A percentile compares a stretch with the other conserved stretches of the same genome.
phyloP scores from a whole-genome alignment of 2,113 vertebrate genomes.

The Gnathonemus longibarbis region DNA sequence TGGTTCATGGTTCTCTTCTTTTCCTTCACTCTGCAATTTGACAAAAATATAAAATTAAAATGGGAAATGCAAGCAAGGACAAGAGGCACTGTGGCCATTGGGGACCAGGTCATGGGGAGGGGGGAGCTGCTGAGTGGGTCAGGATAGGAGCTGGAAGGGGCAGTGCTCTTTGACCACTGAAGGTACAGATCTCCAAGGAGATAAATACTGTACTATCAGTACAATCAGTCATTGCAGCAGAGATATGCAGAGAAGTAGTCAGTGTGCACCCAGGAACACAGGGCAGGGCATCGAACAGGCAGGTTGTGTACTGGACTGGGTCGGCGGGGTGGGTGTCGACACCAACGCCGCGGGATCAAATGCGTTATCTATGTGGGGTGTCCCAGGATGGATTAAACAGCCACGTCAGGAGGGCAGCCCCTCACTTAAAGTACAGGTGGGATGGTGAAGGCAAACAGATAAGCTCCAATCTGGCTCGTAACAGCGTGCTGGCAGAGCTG shows the following conservation, averaged over 20 bases:
- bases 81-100: not conserved
- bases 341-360: not conserved
- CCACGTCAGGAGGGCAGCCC: not conserved
- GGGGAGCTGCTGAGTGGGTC: not conserved
- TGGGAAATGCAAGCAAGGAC: not conserved
- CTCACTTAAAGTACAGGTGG: not conserved
- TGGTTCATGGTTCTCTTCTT: constrained; percentile 57
- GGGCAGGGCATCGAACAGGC: not conserved
- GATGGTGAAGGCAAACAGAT: not conserved
- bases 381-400: not conserved
- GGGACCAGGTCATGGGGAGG: not conserved
- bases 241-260: not conserved
- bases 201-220: not conserved
- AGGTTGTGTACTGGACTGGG: not conserved
- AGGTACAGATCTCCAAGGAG: not conserved
- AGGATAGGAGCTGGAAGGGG: not conserved
- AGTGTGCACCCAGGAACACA: not conserved
- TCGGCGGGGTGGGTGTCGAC: not conserved
- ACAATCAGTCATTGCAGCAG: not conserved
- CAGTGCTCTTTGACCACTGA: not conserved
- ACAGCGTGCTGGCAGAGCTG: not conserved
- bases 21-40: constrained; percentile 62
- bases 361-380: not conserved
- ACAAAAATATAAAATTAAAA: not conserved
- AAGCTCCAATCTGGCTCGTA: not conserved